Conservation (phyloP, 1,140 invertebrate species). For the Trichonephila inaurata region DNA sequence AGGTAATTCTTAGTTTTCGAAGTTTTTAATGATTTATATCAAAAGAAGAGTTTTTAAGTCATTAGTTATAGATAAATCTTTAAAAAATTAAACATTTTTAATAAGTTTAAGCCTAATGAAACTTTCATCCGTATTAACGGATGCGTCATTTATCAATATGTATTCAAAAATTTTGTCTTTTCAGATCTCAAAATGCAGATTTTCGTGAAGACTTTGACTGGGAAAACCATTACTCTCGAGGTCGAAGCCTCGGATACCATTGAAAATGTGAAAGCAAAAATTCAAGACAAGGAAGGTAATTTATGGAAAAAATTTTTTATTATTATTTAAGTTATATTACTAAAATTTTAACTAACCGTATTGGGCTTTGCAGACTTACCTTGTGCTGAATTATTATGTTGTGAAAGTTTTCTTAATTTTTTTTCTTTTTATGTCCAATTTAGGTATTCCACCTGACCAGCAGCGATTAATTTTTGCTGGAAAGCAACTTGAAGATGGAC, state of each 20-base stretch:
- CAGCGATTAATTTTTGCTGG: conserved; percentile 84
- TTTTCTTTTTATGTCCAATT: background rate
- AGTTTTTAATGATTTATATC: background rate
- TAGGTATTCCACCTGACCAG: conserved; percentile 82
- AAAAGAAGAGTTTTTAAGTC: background rate
- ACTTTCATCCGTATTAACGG: background rate
- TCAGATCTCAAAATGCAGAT: conserved; percentile 77
- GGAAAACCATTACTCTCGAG: conserved; percentile 83
- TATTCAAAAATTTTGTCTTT: background rate
- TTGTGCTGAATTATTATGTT: too few species aligned
- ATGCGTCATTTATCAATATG: background rate
- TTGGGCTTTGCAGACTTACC: too few species aligned
- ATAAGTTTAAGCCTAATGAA: conserved; percentile 1
- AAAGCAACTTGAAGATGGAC: conserved; percentile 83
- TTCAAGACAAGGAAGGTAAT: conserved; percentile 87
- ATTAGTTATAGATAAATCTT: too few species aligned
- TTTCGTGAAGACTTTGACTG: conserved; percentile 82
- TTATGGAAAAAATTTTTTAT: too few species aligned
- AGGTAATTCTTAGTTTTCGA: too few species aligned
- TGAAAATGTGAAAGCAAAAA: conserved; percentile 97
- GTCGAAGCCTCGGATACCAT: conserved; percentile 89
- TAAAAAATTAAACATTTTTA: too few species aligned
- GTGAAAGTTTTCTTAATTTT: background rate
- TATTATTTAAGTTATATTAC: too few species aligned
- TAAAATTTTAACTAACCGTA: too few species aligned